Conservation (phyloP, 2,113 vertebrate species). For the Calcarius ornatus region DNA sequence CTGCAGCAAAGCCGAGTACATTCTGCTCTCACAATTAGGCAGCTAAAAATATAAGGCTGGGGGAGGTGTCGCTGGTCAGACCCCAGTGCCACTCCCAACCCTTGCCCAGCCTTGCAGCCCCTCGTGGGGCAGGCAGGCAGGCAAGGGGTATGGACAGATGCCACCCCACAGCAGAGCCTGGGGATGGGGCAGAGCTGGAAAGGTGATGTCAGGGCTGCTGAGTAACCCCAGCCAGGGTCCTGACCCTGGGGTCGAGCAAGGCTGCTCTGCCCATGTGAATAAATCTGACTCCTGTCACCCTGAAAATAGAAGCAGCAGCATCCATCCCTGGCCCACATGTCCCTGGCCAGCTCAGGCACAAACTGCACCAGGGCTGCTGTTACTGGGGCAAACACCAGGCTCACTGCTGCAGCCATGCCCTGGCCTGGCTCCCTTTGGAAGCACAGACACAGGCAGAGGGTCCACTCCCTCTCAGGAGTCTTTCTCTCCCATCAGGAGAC, state of each 20-base stretch:
- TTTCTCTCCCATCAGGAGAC: neutral
- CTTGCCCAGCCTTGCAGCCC: neutral
- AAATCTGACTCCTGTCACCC: neutral
- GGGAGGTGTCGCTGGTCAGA: neutral
- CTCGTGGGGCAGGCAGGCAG: neutral
- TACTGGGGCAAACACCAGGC: neutral
- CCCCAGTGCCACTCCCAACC: neutral
- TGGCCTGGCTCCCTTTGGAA: neutral
- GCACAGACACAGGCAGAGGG: neutral
- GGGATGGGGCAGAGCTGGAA: neutral
- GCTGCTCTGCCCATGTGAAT: neutral
- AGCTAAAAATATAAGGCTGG: constrained; percentile 53
- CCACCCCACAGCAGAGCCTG: accelerated
- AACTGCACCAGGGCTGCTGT: neutral
- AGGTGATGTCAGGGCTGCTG: neutral
- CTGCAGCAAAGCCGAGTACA: constrained; percentile 43
- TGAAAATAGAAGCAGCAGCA: neutral
- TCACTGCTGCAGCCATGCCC: neutral
- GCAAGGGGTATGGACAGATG: neutral
- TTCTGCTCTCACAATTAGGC: constrained; percentile 49
- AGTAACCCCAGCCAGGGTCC: neutral
- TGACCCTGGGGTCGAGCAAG: neutral
- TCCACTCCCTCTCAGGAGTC: neutral
- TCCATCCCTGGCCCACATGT: accelerated
- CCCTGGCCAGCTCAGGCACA: neutral